Evolutionary conservation across 2,113 vertebrate species (phyloP).

Genomic region (Callipepla squamata): DNA sequence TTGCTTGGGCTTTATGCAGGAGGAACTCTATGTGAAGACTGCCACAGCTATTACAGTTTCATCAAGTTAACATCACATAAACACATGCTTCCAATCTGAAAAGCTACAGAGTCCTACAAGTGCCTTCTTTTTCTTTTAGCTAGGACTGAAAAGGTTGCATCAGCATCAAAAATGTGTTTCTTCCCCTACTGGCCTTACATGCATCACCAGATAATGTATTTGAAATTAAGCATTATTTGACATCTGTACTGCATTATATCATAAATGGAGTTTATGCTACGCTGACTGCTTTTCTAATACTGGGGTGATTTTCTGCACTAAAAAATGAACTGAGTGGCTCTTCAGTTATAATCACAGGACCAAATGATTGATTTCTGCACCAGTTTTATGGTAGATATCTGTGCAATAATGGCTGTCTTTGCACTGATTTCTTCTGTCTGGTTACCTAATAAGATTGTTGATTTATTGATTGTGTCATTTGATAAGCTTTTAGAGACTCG

Average conservation of each 20-base stretch:
- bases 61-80: background rate
- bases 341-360: slow-evolving; percentile 26
- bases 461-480: slow-evolving; percentile 6
- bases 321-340: background rate
- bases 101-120: background rate
- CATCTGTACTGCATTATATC: background rate
- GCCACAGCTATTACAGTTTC: background rate
- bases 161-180: background rate
- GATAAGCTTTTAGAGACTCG: background rate
- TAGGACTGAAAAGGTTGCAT: background rate
- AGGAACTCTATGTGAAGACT: background rate
- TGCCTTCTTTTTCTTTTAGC: background rate
- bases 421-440: slow-evolving; percentile 31
- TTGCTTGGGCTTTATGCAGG: background rate
- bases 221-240: background rate
- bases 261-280: background rate
- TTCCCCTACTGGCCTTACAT: background rate
- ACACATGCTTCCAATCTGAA: background rate
- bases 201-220: background rate
- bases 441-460: background rate
- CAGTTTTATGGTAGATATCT: background rate
- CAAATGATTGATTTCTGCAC: background rate
- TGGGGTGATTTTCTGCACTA: background rate
- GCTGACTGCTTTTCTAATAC: background rate
- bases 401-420: background rate